Base-by-base conservation (phyloP, 2,888 invertebrate species). In the Pristionchus japonicus region DNA sequence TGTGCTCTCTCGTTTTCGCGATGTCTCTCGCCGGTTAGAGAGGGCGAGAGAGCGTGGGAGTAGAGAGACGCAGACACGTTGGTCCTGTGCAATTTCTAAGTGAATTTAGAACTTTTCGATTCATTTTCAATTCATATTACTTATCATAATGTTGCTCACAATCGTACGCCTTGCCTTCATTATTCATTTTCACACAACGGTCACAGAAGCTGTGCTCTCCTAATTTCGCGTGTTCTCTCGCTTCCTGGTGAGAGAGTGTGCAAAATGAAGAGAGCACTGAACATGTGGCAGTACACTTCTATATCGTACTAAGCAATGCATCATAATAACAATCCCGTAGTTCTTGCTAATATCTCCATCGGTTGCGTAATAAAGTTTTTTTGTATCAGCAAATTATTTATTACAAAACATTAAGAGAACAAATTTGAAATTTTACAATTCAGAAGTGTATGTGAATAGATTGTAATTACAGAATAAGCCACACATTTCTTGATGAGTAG, bases 131-230 rank as follows among this genome's bases (percentile, higher is more conserved):
- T 77, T 77, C n/a, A 43, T 2, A 77, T 34, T 77, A 77, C 77
- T 43, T 77, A 77, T 77, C 43, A 43, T 77, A 77, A 77, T 77
- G 43, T 47, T 77, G 77, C 77, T 77, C 77, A 77, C 77, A 77
- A 70, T 70, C 70, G n/a, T 77, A 47, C 77, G 40, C 77, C 77
- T 77, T 77, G 77, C 77, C 77, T 27, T 37, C 37, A 70, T 23
- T 20, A 34, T n/a, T 70, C 11, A 4, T 70, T 37, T 34, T 47
- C n/a, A 47, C n/a, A n/a, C 77, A 77, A 47, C n/a, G 77, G 77
- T 77, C 77, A 77, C 77, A 77, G n/a, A 77, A n/a, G 23, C 37
- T 15, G 77, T 77, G 20, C 23, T 40, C 43, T 77, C 43, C 64
- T 34, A 43, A 27, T 23, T n/a, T 40, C 20, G 1, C 23, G 23